Conservation (phyloP, 2,113 vertebrate species). For the Ceyx melanurus region DNA sequence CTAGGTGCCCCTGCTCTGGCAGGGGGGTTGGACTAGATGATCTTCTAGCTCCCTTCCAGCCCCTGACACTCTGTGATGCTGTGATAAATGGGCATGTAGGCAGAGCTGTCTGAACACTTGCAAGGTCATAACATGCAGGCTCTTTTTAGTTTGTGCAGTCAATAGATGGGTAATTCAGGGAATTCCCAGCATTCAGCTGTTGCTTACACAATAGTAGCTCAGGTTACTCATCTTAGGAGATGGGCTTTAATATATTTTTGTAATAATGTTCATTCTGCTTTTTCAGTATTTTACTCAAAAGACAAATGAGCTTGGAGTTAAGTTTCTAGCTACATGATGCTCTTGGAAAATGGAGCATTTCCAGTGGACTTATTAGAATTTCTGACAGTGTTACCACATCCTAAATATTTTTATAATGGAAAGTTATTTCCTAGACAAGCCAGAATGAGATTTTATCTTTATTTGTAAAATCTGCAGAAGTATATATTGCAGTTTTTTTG, state of each 20-base stretch:
- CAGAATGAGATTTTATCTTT: background rate
- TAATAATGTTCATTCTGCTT: background rate
- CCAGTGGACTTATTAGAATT: background rate
- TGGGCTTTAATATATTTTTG: background rate
- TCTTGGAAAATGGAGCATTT: background rate
- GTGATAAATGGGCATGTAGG: too few relatives aligned
- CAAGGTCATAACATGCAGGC: background rate
- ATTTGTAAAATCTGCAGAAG: background rate
- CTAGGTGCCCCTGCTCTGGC: too few relatives aligned
- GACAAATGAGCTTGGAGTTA: background rate
- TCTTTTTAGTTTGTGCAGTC: background rate
- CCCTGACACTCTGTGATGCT: too few relatives aligned
- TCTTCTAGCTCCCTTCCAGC: too few relatives aligned
- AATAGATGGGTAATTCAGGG: background rate
- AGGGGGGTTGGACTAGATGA: too few relatives aligned
- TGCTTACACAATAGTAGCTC: background rate
- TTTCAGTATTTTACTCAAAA: background rate
- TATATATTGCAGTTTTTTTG: background rate
- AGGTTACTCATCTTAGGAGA: background rate
- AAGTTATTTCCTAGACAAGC: background rate
- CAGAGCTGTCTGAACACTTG: background rate
- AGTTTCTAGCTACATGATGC: background rate
- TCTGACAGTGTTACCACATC: background rate
- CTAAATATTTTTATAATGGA: background rate
- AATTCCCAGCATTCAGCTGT: background rate